phyloP scores from a whole-genome alignment of 2,113 vertebrate genomes.

The Paradoxurus hermaphroditus region DNA sequence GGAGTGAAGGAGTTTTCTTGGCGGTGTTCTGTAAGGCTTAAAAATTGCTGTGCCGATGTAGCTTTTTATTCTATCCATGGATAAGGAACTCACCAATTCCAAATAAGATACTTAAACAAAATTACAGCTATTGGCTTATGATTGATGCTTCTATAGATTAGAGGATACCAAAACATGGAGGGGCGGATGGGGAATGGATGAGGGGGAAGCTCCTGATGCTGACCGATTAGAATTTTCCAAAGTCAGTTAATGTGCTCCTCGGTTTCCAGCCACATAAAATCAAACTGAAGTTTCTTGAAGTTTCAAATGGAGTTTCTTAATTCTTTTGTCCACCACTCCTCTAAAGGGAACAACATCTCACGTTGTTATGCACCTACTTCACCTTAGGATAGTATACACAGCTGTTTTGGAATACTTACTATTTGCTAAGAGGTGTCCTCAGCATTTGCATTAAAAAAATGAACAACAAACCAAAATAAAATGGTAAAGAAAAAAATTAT shows the following conservation, averaged over 20 bases:
- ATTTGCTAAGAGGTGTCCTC: neutral
- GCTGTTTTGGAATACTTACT: neutral
- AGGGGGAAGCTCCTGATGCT: neutral
- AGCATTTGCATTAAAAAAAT: neutral
- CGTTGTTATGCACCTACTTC: neutral
- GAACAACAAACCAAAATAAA: neutral
- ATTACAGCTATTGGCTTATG: neutral
- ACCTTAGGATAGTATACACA: neutral
- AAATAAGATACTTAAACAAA: slow-evolving; percentile 50
- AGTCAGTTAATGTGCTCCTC: neutral
- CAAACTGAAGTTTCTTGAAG: neutral
- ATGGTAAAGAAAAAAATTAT: neutral
- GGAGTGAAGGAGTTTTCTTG: neutral
- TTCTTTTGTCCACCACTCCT: neutral
- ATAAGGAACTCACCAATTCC: neutral
- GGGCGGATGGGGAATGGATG: neutral
- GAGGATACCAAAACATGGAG: neutral
- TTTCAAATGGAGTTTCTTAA: neutral
- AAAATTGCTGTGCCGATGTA: neutral
- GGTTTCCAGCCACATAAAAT: neutral
- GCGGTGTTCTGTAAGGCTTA: neutral
- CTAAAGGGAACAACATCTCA: neutral
- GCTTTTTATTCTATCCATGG: neutral
- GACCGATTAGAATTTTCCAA: neutral
- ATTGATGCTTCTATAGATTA: neutral